A percentile compares a stretch with the other conserved stretches of the same genome.
phyloP scores from a whole-genome alignment of 2,888 invertebrate genomes.

The Chloromyia formosa region DNA sequence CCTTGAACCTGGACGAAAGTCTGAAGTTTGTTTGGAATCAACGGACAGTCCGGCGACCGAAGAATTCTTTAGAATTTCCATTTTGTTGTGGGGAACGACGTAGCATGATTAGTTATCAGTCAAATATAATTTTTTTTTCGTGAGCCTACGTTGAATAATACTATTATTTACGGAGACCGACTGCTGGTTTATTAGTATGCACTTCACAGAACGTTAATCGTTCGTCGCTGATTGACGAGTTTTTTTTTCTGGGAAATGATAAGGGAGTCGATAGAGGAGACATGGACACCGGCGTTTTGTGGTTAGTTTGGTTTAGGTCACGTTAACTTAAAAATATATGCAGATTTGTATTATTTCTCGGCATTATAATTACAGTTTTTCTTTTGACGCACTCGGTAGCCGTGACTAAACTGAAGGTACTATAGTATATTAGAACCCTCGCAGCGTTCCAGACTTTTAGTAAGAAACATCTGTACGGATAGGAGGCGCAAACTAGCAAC shows the following conservation, averaged over 20 bases:
- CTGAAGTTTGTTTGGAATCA: neutral
- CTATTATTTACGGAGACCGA: too few species aligned
- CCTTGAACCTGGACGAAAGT: constrained; percentile 19
- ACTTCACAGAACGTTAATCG: constrained; percentile 1
- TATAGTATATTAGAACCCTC: too few species aligned
- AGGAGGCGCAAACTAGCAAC: too few species aligned
- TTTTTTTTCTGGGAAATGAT: constrained; percentile 1
- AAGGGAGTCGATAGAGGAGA: neutral
- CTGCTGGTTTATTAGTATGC: constrained; percentile 26
- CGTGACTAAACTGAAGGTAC: too few species aligned
- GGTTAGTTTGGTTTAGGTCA: neutral
- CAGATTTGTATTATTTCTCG: too few species aligned
- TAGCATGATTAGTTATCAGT: constrained; percentile 19
- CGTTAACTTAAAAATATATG: too few species aligned
- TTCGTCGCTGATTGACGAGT: constrained; percentile 1
- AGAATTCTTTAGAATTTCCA: constrained; percentile 6
- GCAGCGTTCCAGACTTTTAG: too few species aligned
- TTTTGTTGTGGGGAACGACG: neutral
- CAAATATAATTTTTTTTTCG: neutral
- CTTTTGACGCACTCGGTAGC: too few species aligned
- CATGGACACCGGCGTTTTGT: neutral
- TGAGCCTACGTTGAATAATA: neutral
- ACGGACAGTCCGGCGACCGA: too few species aligned
- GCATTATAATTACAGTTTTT: too few species aligned
- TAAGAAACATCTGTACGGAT: too few species aligned